Conservation (phyloP, 2,113 vertebrate species). For the Bubo blakistoni region DNA sequence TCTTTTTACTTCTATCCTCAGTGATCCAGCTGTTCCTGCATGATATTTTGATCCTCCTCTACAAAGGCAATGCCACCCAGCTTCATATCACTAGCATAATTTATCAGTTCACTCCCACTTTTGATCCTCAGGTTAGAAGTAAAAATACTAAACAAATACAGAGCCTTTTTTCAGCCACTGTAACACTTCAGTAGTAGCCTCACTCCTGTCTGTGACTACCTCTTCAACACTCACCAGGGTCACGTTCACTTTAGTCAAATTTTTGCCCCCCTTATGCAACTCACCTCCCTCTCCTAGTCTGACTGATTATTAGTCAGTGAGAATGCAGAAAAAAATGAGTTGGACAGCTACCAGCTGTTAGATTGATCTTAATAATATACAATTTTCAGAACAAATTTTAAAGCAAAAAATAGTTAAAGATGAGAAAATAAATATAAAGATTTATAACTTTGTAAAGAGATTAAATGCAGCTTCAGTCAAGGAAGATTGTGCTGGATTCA, state of each 20-base stretch:
- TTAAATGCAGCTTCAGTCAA: not conserved
- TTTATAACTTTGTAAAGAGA: not conserved
- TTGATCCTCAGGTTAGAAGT: not conserved
- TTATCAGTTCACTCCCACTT: not conserved
- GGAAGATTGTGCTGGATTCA: not conserved
- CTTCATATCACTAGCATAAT: not conserved
- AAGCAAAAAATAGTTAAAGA: not conserved
- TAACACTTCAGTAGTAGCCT: not conserved
- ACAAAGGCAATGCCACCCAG: not conserved
- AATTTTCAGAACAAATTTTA: not conserved
- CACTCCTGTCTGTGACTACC: not conserved
- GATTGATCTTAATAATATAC: not conserved
- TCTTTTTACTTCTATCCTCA: not conserved
- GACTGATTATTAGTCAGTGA: not conserved
- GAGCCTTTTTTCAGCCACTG: not conserved
- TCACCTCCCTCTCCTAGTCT: not conserved
- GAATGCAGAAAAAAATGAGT: not conserved
- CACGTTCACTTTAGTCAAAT: not conserved
- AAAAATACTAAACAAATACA: not conserved
- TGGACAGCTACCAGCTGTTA: not conserved
- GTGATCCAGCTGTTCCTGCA: not conserved
- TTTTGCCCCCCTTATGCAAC: not conserved
- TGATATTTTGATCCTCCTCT: slow-evolving; percentile 14
- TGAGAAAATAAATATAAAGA: not conserved
- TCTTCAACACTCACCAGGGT: not conserved